Percentiles rank a stretch among this genome's conserved stretches.
Conservation (phyloP, 2,797 vertebrate species). For the Gymnothorax javanicus region DNA sequence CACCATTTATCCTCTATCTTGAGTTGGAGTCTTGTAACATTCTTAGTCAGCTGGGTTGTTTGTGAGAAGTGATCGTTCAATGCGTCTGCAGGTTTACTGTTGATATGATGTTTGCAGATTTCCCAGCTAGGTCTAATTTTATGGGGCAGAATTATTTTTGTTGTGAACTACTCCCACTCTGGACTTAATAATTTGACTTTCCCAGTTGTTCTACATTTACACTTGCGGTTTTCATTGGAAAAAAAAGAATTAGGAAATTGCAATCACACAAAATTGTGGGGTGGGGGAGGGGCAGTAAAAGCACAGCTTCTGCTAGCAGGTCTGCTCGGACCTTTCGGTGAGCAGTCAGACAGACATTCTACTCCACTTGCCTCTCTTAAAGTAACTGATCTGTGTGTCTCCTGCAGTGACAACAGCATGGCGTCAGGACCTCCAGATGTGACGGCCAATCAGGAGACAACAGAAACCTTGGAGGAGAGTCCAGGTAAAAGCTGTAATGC, state of each 20-base stretch:
- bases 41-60: neutral
- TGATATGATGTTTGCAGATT: neutral
- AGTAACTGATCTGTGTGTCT: constrained; percentile 30
- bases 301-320: neutral
- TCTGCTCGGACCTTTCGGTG: neutral
- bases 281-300: neutral
- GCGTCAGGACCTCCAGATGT: constrained; percentile 71
- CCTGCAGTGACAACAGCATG: constrained; percentile 78
- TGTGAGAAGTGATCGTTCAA: neutral
- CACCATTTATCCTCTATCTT: neutral
- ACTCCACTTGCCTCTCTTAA: neutral
- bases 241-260: neutral
- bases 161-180: neutral
- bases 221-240: neutral
- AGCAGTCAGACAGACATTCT: neutral
- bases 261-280: neutral
- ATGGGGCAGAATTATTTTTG: neutral
- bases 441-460: constrained; percentile 66
- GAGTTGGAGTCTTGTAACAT: neutral
- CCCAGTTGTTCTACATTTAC: neutral
- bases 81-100: neutral
- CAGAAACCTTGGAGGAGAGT: constrained; percentile 71
- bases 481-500: constrained; percentile 69
- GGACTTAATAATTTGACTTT: constrained; percentile 9
- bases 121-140: neutral